Percentiles rank a stretch among this genome's conserved stretches.
These are phyloP conservation scores for Cepaea nemoralis DNA, from an alignment of 1,140 invertebrate species.

Conservation along the genomic window DNA sequence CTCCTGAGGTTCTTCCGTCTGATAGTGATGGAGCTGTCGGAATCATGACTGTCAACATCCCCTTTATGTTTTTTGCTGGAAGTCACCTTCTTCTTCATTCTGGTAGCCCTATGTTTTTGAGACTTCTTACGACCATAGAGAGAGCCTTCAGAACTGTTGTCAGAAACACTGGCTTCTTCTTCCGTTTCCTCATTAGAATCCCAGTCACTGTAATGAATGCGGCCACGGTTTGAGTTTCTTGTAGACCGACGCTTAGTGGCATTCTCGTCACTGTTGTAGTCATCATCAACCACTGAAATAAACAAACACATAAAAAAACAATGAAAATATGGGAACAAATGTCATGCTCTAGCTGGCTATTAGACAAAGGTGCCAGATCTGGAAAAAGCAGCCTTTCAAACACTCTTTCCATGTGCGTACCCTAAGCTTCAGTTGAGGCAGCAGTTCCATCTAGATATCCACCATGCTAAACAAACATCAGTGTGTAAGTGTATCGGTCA, in stretches of 20 bases:
- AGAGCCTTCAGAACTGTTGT: conserved; percentile 47
- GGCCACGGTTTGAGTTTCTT: conserved; percentile 45
- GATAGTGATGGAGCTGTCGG: conserved; percentile 26
- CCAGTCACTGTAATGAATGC: conserved; percentile 55
- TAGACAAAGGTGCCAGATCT: too few relatives aligned
- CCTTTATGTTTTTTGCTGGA: conserved; percentile 43
- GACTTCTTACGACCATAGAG: conserved; percentile 33
- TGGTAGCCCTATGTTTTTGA: conserved; percentile 28
- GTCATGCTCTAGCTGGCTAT: background rate
- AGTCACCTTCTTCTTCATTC: conserved; percentile 50
- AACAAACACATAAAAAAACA: conserved; percentile 7
- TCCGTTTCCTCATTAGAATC: conserved; percentile 47
- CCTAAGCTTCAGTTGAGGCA: too few relatives aligned
- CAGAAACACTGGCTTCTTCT: conserved; percentile 47
- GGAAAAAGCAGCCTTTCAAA: too few relatives aligned
- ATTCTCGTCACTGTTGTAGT: conserved; percentile 62
- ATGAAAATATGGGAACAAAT: background rate
- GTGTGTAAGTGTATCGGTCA: too few relatives aligned
- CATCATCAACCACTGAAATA: conserved; percentile 62
- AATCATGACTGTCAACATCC: background rate
- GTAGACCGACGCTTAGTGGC: conserved; percentile 47
- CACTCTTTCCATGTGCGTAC: too few relatives aligned
- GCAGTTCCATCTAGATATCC: too few relatives aligned
- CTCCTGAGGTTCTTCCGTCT: conserved; percentile 15
- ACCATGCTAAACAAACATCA: too few relatives aligned